Evolutionary conservation across 1,140 invertebrate species (phyloP).

Genomic region (Drosophila athabasca): DNA sequence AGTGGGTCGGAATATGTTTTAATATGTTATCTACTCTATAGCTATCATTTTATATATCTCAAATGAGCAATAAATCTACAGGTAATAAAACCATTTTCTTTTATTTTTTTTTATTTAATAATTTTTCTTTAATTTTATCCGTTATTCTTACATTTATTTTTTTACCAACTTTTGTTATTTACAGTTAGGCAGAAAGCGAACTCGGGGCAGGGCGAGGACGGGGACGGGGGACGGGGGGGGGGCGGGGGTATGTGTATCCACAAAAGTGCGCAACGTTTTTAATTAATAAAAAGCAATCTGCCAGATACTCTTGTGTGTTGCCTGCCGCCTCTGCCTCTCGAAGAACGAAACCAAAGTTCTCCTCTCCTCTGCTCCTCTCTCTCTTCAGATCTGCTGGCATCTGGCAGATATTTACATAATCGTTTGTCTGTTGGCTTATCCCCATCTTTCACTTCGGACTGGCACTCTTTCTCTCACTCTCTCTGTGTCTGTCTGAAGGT

Average conservation of each 20-base stretch:
- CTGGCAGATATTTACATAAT: slow-evolving; percentile 61
- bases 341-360: slow-evolving; percentile 15
- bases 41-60: no score
- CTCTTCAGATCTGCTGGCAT: slow-evolving; percentile 24
- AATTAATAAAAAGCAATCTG: slow-evolving; percentile 63
- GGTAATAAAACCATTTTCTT: no score
- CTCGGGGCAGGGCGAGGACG: no score
- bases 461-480: slow-evolving; percentile 32
- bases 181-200: neutral
- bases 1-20: no score
- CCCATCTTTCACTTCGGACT: slow-evolving; percentile 29
- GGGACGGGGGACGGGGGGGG: no score
- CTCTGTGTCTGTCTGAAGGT: no score
- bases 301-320: neutral
- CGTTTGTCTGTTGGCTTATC: slow-evolving; percentile 62
- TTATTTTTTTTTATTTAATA: neutral
- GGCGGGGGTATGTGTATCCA: neutral
- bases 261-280: slow-evolving; percentile 52
- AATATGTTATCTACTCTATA: no score
- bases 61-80: no score
- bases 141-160: slow-evolving; percentile 6
- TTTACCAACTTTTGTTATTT: slow-evolving; percentile 5
- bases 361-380: slow-evolving; percentile 10
- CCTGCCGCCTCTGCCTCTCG: slow-evolving; percentile 1
- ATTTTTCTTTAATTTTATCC: neutral